phyloP scores from a whole-genome alignment of 1,140 invertebrate species.

The Bombyx mori region ASM3026992v2 NC_085111.1:7413001-7413500 shows the following conservation, averaged over 20 bases:
- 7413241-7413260: slow-evolving; percentile 77
- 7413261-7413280: slow-evolving; percentile 74
- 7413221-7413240: slow-evolving; percentile 80
- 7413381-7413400: slow-evolving; percentile 80
- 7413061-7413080: slow-evolving; percentile 74
- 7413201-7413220: slow-evolving; percentile 75
- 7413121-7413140: slow-evolving; percentile 82
- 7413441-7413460: slow-evolving; percentile 81
- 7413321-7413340: slow-evolving; percentile 58
- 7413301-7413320: slow-evolving; percentile 75
- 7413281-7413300: slow-evolving; percentile 70
- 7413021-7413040: slow-evolving; percentile 73
- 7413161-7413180: slow-evolving; percentile 70
- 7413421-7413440: slow-evolving; percentile 80
- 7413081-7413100: slow-evolving; percentile 83
- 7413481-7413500: slow-evolving; percentile 67
- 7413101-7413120: slow-evolving; percentile 83
- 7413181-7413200: slow-evolving; percentile 78
- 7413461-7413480: slow-evolving; percentile 76
- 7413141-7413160: slow-evolving; percentile 71
- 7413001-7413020: slow-evolving; percentile 68
- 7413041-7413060: slow-evolving; percentile 75
- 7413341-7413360: slow-evolving; percentile 61
- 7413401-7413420: slow-evolving; percentile 80
- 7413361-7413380: slow-evolving; percentile 77